These are phyloP conservation scores for Eulimnadia texana DNA, from an alignment of 1,140 invertebrate species.

Conservation along the genomic window DNA sequence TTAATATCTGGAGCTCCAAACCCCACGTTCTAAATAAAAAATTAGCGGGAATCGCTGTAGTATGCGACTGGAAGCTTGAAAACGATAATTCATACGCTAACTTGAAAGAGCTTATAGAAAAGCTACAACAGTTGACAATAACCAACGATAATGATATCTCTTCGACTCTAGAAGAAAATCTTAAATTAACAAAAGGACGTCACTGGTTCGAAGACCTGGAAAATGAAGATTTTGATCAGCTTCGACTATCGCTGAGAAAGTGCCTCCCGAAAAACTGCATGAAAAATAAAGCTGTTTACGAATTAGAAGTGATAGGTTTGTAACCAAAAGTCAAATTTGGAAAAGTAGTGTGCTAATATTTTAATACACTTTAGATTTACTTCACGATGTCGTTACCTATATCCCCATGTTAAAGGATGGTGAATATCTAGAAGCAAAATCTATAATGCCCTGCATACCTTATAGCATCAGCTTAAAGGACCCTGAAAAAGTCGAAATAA, in stretches of 20 bases:
- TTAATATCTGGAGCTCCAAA: constrained; percentile 30
- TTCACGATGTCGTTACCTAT: too few relatives aligned
- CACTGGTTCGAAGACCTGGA: neutral
- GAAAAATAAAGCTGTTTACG: constrained; percentile 20
- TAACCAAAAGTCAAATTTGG: neutral
- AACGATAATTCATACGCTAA: neutral
- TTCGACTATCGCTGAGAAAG: constrained; percentile 9
- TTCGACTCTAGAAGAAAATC: too few relatives aligned
- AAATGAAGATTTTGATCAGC: neutral
- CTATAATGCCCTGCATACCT: constrained; percentile 7
- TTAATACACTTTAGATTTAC: constrained; percentile 17
- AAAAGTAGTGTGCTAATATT: constrained; percentile 6
- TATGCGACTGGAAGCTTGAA: neutral
- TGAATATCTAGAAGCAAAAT: too few relatives aligned
- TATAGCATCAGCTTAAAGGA: neutral
- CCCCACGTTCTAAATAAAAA: constrained; percentile 32
- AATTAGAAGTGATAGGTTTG: constrained; percentile 26
- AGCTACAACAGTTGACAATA: neutral
- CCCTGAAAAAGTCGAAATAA: neutral
- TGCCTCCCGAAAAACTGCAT: constrained; percentile 25
- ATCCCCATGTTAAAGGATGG: too few relatives aligned
- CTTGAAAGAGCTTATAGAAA: constrained; percentile 4
- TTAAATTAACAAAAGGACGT: too few relatives aligned
- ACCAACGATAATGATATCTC: neutral
- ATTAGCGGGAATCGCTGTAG: constrained; percentile 22